A percentile compares a stretch with the other conserved stretches of the same genome.
phyloP scores from a whole-genome alignment of 2,113 vertebrate genomes.

The Callorhinus ursinus region DNA sequence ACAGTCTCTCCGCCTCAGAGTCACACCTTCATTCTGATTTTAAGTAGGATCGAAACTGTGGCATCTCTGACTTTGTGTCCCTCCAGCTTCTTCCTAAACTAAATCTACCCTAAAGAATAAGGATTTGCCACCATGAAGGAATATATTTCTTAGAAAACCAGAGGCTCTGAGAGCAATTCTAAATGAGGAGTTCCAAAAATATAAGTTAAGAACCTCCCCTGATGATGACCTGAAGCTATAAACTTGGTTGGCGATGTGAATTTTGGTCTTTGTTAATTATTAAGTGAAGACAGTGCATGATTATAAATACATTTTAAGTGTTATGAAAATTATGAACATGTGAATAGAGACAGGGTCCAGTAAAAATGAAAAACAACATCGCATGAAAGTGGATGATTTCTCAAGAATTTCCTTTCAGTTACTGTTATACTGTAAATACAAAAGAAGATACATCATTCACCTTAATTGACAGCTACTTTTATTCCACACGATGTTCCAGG shows the following conservation, averaged over 20 bases:
- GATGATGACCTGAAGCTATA: not conserved
- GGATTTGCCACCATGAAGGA: not conserved
- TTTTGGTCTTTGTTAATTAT: not conserved
- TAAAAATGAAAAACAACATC: not conserved
- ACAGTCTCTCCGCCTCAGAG: not conserved
- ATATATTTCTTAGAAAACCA: not conserved
- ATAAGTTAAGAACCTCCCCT: not conserved
- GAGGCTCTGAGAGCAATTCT: not conserved
- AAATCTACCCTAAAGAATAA: not conserved
- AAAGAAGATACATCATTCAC: not conserved
- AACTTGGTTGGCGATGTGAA: not conserved
- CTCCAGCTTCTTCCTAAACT: not conserved
- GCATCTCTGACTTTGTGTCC: not conserved
- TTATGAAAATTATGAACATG: not conserved
- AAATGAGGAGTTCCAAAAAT: not conserved
- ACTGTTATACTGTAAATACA: not conserved
- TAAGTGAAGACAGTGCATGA: not conserved
- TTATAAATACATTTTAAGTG: not conserved
- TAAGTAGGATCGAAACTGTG: not conserved
- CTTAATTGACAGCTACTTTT: not conserved
- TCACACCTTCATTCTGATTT: not conserved
- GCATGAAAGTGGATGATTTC: not conserved
- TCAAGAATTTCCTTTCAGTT: not conserved
- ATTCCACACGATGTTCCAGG: not conserved
- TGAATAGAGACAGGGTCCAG: not conserved